Evolutionary conservation across 2,888 invertebrate genomes (phyloP).

Genomic region (Micoletzkya japonica): DNA sequence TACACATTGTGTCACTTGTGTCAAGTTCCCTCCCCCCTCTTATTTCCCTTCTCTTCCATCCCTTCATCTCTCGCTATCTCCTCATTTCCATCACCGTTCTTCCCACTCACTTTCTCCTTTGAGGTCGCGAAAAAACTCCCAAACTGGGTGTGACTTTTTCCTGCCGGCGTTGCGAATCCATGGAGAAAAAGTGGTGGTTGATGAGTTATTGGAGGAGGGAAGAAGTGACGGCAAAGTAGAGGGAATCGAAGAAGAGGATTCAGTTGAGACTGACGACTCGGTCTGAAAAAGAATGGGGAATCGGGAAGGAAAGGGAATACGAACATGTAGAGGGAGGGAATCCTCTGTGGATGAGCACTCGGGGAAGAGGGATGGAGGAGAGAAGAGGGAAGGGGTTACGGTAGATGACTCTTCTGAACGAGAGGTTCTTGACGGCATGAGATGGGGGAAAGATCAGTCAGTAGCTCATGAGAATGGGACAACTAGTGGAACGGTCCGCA

Average conservation of each 20-base stretch:
- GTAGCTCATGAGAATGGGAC: not conserved
- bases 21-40: too few relatives aligned
- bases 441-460: too few relatives aligned
- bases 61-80: too few relatives aligned
- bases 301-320: not conserved
- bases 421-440: too few relatives aligned
- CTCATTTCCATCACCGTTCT: not conserved
- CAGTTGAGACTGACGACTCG: too few relatives aligned
- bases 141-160: conserved; percentile 59
- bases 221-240: not conserved
- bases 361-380: too few relatives aligned
- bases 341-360: too few relatives aligned
- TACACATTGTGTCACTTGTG: too few relatives aligned
- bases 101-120: conserved; percentile 47
- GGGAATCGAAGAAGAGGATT: not conserved
- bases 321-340: not conserved
- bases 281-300: not conserved
- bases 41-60: not conserved
- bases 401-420: too few relatives aligned
- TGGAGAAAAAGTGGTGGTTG: conserved; percentile 30
- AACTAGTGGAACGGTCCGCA: not conserved
- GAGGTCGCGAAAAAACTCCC: conserved; percentile 56
- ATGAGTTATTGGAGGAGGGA: not conserved
- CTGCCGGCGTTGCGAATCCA: conserved; percentile 50
- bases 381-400: too few relatives aligned